Evolutionary conservation across 2,888 invertebrate genomes (phyloP).

Genomic region (Scaptomyza polygonia): DNA sequence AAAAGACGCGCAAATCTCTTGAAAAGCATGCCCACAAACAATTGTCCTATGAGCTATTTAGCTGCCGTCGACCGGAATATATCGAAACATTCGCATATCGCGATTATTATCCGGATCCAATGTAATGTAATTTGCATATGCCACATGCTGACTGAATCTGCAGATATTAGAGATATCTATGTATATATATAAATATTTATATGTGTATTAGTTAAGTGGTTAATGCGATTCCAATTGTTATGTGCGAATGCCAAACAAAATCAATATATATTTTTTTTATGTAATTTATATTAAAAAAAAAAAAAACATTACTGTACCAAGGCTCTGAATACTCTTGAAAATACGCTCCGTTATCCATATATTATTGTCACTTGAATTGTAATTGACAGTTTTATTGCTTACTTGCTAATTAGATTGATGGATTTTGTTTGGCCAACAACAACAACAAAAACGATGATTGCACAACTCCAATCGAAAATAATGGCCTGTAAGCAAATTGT

Average conservation of each 20-base stretch:
- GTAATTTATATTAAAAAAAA: constrained; percentile 29
- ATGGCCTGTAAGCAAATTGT: constrained; percentile 2
- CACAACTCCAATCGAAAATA: constrained; percentile 20
- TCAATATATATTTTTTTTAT: constrained; percentile 6
- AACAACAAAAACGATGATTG: constrained; percentile 24
- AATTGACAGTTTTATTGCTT: constrained; percentile 34
- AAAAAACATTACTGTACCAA: constrained; percentile 3
- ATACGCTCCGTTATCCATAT: background rate
- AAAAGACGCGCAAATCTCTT: constrained; percentile 87
- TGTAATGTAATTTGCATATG: constrained; percentile 34
- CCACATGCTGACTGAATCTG: constrained; percentile 65
- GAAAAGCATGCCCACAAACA: constrained; percentile 87
- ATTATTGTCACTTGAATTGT: background rate
- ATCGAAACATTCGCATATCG: constrained; percentile 81
- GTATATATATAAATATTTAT: constrained; percentile 17
- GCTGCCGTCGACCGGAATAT: constrained; percentile 90
- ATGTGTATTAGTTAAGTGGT: constrained; percentile 15
- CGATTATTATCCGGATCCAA: constrained; percentile 75
- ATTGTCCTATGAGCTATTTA: constrained; percentile 88
- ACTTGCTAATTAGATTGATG: constrained; percentile 55
- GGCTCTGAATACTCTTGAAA: constrained; percentile 5
- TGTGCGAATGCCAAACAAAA: too few species aligned
- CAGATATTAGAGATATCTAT: constrained; percentile 51
- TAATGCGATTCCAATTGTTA: constrained; percentile 6
- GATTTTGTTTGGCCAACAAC: constrained; percentile 39